phyloP scores from a whole-genome alignment of 2,113 vertebrate species.

The Corydoras maculifer region DNA sequence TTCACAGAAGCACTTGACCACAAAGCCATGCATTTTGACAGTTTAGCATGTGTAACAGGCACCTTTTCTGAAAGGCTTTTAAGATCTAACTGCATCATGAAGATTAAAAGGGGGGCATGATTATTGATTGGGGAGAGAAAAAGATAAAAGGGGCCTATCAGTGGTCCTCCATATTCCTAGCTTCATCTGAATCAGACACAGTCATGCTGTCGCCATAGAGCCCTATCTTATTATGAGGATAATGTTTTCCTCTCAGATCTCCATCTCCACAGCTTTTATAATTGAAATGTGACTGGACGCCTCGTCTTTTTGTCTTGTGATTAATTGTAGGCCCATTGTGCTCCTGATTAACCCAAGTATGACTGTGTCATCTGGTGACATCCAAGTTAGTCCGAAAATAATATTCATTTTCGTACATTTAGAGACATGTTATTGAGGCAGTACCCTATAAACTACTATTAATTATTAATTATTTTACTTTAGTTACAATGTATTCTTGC shows the following conservation, averaged over 20 bases:
- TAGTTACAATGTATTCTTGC: too few relatives aligned
- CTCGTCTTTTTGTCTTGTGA: conserved; percentile 58
- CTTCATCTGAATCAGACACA: conserved; percentile 17
- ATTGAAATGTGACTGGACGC: conserved; percentile 57
- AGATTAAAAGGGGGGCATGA: conserved; percentile 20
- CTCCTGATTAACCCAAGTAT: conserved; percentile 32
- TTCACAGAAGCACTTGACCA: background rate
- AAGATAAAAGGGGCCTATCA: conserved; percentile 36
- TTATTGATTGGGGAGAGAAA: conserved; percentile 9
- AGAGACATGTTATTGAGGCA: too few relatives aligned
- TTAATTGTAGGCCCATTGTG: conserved; percentile 26
- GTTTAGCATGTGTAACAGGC: background rate
- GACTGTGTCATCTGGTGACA: conserved; percentile 20
- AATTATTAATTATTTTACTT: too few relatives aligned
- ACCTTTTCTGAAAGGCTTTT: conserved; percentile 21
- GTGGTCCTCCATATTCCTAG: conserved; percentile 41
- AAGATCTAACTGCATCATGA: background rate
- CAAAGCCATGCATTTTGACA: background rate
- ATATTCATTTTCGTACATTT: too few relatives aligned
- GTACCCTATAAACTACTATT: too few relatives aligned
- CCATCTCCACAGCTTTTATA: conserved; percentile 53
- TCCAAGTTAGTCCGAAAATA: too few relatives aligned
- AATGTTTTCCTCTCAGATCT: conserved; percentile 52
- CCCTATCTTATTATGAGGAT: conserved; percentile 48
- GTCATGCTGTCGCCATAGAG: conserved; percentile 16